Base-by-base conservation (phyloP, 2,113 vertebrate genomes). In the Erythrolamprus reginae region DNA sequence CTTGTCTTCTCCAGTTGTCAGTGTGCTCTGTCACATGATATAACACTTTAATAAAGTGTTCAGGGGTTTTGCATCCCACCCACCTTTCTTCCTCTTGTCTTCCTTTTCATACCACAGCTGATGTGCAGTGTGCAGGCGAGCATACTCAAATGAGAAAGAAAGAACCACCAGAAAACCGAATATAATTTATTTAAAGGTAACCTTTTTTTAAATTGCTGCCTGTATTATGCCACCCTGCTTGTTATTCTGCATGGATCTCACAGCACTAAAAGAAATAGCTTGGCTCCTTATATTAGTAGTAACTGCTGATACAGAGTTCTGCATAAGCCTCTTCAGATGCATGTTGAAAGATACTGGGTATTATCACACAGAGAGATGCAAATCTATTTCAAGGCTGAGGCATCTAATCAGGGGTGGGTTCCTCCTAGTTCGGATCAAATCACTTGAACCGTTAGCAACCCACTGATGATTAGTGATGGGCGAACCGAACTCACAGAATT, bases 1-100 rank as follows among this genome's bases (percentile, higher is more conserved):
- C 55, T 56, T 82, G 90, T 93, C 86, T 92, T 87, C 83, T 65
- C 86, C 90, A 91, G 82, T 4, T 93, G 19, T 91, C 91, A 94
- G 33, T 93, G 82, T 94, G 4, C 38, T 94, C 89, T 92, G 91
- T 94, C 91, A 92, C 52, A 90, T 58, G 19, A 90, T 65, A 12
- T 88, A 93, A 93, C 0, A 1, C 2, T 95, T 95, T 94, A 94
- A 89, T 96, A 95, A 96, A 94, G 53, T 87, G 92, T 91, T 93
- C 42, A 70, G 38, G 47, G 7, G 10, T 93, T 92, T 89, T 56
- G 1, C 19, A 88, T 87, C 55, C 58, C 23, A 51, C 42, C 7
- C 13, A 50, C 61, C 5, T 12, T 89, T 17, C 45, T 19, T 91
- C 55, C 26, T 2, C 70, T 85, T 91, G 1, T 33, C 47, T 90